These are phyloP conservation scores for Lasioglossum morio DNA, from an alignment of 2,888 invertebrate species.

Conservation along the genomic window DNA sequence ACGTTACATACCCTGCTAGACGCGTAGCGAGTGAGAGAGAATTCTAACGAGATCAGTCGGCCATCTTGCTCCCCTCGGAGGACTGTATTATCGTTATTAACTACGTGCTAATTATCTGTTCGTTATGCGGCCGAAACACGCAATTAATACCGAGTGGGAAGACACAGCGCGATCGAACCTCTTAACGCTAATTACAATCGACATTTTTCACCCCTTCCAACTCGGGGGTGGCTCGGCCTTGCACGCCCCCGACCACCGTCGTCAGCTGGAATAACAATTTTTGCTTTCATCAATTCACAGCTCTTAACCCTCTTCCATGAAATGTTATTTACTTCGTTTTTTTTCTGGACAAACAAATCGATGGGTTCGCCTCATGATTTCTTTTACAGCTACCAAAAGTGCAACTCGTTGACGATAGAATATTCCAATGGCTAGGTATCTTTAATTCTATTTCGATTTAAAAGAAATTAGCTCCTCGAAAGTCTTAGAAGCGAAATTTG, in stretches of 20 bases:
- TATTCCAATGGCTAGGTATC: too few species aligned
- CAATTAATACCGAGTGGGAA: conserved; percentile 32
- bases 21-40: not conserved
- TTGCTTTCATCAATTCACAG: not conserved
- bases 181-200: conserved; percentile 58
- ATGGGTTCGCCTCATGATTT: too few species aligned
- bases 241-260: conserved; percentile 22
- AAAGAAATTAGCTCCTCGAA: not conserved
- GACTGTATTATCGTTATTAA: conserved; percentile 46
- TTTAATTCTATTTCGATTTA: too few species aligned
- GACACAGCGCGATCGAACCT: conserved; percentile 40
- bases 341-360: too few species aligned
- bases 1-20: not conserved
- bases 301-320: not conserved
- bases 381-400: too few species aligned
- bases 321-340: not conserved
- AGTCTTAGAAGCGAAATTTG: not conserved
- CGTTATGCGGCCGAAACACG: conserved; percentile 50
- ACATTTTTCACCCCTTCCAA: conserved; percentile 39
- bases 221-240: conserved; percentile 8
- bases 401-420: too few species aligned
- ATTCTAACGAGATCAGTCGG: not conserved
- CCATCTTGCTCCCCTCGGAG: not conserved
- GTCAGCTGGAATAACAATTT: conserved; percentile 31
- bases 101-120: conserved; percentile 49